Percentiles rank a stretch among this genome's conserved stretches.
Conservation (phyloP, 2,888 invertebrate species). For the Dolichomitus sp. region DNA sequence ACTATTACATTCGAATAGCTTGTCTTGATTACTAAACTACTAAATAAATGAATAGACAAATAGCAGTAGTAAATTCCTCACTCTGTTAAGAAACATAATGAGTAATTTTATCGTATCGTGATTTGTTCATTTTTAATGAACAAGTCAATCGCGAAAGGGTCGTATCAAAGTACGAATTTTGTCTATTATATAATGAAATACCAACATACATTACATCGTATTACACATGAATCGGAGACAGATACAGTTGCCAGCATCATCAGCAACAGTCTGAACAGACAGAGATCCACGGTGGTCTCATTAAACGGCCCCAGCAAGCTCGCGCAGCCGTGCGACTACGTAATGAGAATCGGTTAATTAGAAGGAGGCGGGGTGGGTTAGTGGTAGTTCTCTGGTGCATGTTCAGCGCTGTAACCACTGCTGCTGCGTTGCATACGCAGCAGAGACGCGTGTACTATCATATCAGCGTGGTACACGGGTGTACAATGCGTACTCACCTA, state of each 20-base stretch:
- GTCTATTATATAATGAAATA: neutral
- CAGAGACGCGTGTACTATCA: constrained; percentile 52
- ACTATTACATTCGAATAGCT: too few species aligned
- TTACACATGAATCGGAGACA: constrained; percentile 16
- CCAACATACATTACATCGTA: neutral
- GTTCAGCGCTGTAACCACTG: constrained; percentile 47
- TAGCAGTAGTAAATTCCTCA: neutral
- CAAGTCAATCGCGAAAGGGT: neutral
- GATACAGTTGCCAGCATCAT: constrained; percentile 2
- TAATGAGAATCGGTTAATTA: constrained; percentile 85
- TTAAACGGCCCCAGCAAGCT: constrained; percentile 77
- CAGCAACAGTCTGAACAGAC: constrained; percentile 19
- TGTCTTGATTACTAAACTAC: too few species aligned
- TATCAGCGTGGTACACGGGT: constrained; percentile 35
- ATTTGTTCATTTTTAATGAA: neutral
- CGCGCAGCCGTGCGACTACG: constrained; percentile 76
- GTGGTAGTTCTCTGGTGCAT: constrained; percentile 3
- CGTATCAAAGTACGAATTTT: neutral
- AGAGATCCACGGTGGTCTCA: constrained; percentile 81
- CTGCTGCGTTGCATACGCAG: constrained; percentile 45
- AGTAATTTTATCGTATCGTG: too few species aligned
- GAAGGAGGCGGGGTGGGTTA: constrained; percentile 74
- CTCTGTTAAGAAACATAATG: too few species aligned
- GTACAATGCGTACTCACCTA: constrained; percentile 14
- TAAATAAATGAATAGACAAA: too few species aligned